Conservation (phyloP, 2,888 invertebrate genomes). For the Amorpha juglandis region DNA sequence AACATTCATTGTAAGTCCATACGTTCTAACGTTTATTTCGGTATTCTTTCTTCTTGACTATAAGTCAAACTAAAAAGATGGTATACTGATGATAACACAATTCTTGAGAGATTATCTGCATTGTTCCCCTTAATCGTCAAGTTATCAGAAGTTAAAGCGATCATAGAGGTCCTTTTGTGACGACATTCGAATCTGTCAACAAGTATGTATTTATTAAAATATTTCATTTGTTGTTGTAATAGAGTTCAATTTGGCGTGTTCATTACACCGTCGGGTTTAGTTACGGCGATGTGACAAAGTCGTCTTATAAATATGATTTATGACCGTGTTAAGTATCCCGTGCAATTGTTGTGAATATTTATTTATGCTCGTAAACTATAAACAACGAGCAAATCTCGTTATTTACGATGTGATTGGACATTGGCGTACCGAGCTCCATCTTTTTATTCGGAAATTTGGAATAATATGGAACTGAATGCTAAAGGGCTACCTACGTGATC, state of each 20-base stretch:
- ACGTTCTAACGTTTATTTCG: conserved; percentile 11
- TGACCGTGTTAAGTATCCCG: conserved; percentile 79
- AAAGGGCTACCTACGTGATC: conserved; percentile 25
- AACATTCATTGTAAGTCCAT: background rate
- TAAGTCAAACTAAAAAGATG: conserved; percentile 23
- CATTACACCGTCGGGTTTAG: conserved; percentile 54
- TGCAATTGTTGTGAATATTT: conserved; percentile 83
- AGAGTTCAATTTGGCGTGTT: conserved; percentile 59
- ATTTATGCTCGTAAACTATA: conserved; percentile 81
- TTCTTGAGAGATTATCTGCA: conserved; percentile 46
- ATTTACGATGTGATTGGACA: conserved; percentile 81
- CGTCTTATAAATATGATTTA: conserved; percentile 82
- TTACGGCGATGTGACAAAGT: conserved; percentile 79
- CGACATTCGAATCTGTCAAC: conserved; percentile 44
- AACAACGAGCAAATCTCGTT: conserved; percentile 82
- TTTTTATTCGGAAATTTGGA: conserved; percentile 52
- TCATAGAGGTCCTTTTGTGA: conserved; percentile 44
- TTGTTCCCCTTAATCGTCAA: conserved; percentile 54
- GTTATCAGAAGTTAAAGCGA: conserved; percentile 50
- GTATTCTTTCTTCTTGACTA: conserved; percentile 25
- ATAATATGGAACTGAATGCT: conserved; percentile 23
- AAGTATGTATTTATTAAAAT: conserved; percentile 44
- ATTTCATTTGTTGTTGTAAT: conserved; percentile 46
- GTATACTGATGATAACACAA: conserved; percentile 39
- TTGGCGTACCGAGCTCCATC: conserved; percentile 62